Conservation (phyloP, 2,797 vertebrate species). For the Bovichtus diacanthus region DNA sequence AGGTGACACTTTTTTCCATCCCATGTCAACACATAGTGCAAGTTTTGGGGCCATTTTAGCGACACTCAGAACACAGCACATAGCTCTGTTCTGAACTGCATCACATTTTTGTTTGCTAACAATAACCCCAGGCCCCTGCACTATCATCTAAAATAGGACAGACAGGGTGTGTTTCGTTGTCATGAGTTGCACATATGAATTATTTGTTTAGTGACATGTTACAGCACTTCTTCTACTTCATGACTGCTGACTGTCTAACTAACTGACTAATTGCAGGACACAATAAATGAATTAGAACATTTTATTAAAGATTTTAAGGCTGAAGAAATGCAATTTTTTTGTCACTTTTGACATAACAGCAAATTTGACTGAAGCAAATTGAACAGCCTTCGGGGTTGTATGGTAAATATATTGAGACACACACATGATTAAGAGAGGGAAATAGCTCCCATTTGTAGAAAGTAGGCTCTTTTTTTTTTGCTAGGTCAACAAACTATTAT, state of each 20-base stretch:
- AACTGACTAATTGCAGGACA: background rate
- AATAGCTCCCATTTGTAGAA: background rate
- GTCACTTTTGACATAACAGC: too few species aligned
- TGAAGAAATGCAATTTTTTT: too few species aligned
- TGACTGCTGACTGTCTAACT: too few species aligned
- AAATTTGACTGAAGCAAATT: background rate
- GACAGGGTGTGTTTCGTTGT: too few species aligned
- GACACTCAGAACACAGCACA: too few species aligned
- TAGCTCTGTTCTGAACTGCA: too few species aligned
- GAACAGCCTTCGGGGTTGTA: background rate
- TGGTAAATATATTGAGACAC: slow-evolving; percentile 20
- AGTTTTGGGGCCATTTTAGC: too few species aligned
- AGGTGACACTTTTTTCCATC: too few species aligned
- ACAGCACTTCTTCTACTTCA: background rate
- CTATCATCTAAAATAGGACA: too few species aligned
- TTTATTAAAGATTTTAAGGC: background rate
- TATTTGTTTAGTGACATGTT: background rate
- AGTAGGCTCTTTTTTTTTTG: slow-evolving; percentile 29
- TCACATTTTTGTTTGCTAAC: too few species aligned
- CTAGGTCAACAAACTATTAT: slow-evolving; percentile 40
- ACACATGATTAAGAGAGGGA: slow-evolving; percentile 4
- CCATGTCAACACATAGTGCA: too few species aligned
- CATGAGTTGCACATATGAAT: background rate
- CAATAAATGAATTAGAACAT: background rate
- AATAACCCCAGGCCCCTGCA: too few species aligned